phyloP scores from a whole-genome alignment of 2,888 invertebrate species.

The Acleris laterana region DNA sequence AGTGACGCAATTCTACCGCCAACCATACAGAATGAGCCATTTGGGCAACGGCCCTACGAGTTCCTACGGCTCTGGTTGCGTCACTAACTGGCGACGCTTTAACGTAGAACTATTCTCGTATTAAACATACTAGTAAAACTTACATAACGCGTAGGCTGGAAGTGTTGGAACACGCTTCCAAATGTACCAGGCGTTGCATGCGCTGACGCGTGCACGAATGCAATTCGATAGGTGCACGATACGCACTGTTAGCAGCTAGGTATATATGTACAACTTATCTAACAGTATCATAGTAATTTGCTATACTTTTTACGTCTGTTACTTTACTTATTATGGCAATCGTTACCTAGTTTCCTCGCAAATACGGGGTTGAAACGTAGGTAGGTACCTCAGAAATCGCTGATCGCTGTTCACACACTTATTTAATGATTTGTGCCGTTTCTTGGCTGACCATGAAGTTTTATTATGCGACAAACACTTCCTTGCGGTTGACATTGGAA shows the following conservation, averaged over 20 bases:
- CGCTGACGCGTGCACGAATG: slow-evolving; percentile 10
- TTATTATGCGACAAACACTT: no score
- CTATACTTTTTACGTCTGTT: no score
- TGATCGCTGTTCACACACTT: not conserved
- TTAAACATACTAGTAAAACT: slow-evolving; percentile 30
- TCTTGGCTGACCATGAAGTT: not conserved
- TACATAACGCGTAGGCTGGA: slow-evolving; percentile 28
- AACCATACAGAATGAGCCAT: slow-evolving; percentile 52
- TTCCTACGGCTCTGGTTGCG: slow-evolving; percentile 51
- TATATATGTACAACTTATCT: slow-evolving; percentile 6
- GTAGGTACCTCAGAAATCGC: not conserved
- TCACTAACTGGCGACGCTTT: slow-evolving; percentile 45
- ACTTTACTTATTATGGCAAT: slow-evolving; percentile 45
- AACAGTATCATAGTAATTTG: slow-evolving; percentile 14
- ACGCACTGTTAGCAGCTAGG: slow-evolving; percentile 10
- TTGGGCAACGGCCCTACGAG: slow-evolving; percentile 54
- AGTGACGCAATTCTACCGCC: slow-evolving; percentile 61
- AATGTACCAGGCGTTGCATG: slow-evolving; percentile 13
- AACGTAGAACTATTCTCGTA: slow-evolving; percentile 36
- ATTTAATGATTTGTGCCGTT: not conserved
- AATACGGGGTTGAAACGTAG: slow-evolving; percentile 36
- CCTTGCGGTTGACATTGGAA: no score
- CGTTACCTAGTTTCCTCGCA: slow-evolving; percentile 38
- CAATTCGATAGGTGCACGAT: slow-evolving; percentile 7
- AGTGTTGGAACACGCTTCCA: slow-evolving; percentile 24